Evolutionary conservation across 2,797 vertebrate genomes (phyloP).

Genomic region (Gila robusta): DNA sequence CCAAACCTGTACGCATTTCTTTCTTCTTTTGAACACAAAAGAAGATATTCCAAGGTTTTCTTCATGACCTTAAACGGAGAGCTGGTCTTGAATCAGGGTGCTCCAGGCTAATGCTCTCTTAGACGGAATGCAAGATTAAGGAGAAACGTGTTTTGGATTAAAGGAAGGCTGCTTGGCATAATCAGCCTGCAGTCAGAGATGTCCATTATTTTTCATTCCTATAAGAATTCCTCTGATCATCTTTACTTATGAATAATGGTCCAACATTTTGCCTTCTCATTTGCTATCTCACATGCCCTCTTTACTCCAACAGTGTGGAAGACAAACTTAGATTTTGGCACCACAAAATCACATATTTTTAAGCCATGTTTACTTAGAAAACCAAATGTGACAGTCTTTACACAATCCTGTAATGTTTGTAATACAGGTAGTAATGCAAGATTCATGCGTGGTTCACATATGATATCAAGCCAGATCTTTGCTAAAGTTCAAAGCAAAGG

Average conservation of each 20-base stretch:
- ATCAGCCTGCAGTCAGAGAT: constrained; percentile 34
- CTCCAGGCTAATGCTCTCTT: constrained; percentile 14
- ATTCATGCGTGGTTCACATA: constrained; percentile 9
- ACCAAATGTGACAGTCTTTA: neutral
- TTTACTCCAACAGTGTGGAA: constrained; percentile 47
- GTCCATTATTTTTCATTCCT: constrained; percentile 44
- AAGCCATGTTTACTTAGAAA: neutral
- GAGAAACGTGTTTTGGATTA: constrained; percentile 54
- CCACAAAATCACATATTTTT: neutral
- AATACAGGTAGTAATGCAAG: neutral
- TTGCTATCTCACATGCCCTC: constrained; percentile 36
- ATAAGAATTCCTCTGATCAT: constrained; percentile 25
- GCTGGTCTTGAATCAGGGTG: neutral
- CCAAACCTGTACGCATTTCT: too few relatives aligned
- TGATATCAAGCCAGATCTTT: constrained; percentile 26
- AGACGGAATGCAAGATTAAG: constrained; percentile 18
- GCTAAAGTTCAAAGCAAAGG: constrained; percentile 5
- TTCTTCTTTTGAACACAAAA: neutral
- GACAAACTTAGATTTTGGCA: constrained; percentile 51
- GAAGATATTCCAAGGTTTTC: neutral
- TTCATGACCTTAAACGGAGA: constrained; percentile 13
- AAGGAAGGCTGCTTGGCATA: constrained; percentile 48
- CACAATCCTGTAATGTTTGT: neutral
- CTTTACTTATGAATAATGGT: constrained; percentile 42
- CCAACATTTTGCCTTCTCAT: constrained; percentile 1